Conservation (phyloP, 2,113 vertebrate genomes). For the Arothron firmamentum region DNA sequence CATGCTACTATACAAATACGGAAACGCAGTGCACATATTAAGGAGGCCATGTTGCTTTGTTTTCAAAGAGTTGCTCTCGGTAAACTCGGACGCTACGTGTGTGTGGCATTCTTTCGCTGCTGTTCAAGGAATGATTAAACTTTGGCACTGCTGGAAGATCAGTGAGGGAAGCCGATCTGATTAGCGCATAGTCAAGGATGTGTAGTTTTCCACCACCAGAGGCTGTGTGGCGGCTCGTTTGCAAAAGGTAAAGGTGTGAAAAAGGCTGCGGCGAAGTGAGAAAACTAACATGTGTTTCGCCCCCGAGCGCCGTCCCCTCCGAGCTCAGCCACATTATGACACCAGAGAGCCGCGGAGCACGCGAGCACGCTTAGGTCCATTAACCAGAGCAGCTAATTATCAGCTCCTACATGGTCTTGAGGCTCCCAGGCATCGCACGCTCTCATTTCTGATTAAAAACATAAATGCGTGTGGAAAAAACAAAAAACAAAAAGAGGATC, state of each 20-base stretch:
- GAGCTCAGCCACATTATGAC: conserved; percentile 49
- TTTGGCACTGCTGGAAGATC: conserved; percentile 30
- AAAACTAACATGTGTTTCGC: conserved; percentile 52
- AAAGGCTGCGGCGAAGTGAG: conserved; percentile 51
- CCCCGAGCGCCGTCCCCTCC: conserved; percentile 48
- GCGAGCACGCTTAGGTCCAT: conserved; percentile 63
- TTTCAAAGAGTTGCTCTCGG: conserved; percentile 5
- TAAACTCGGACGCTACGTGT: neutral
- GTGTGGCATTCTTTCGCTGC: neutral
- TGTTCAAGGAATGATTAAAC: conserved; percentile 10
- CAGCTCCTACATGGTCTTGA: conserved; percentile 68
- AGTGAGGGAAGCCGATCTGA: conserved; percentile 40
- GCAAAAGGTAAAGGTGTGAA: conserved; percentile 43
- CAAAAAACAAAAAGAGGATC: conserved; percentile 66
- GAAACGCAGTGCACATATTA: conserved; percentile 35
- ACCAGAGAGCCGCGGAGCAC: conserved; percentile 51
- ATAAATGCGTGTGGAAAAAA: conserved; percentile 56
- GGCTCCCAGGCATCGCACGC: conserved; percentile 63
- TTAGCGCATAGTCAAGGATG: conserved; percentile 36
- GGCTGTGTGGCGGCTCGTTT: conserved; percentile 20
- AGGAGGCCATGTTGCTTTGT: conserved; percentile 21
- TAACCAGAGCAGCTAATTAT: conserved; percentile 77
- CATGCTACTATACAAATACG: conserved; percentile 36
- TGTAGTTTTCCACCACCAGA: conserved; percentile 42
- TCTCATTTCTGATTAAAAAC: conserved; percentile 75